Conservation (phyloP, 1,140 invertebrate genomes). For the Nephotettix cincticeps region DNA sequence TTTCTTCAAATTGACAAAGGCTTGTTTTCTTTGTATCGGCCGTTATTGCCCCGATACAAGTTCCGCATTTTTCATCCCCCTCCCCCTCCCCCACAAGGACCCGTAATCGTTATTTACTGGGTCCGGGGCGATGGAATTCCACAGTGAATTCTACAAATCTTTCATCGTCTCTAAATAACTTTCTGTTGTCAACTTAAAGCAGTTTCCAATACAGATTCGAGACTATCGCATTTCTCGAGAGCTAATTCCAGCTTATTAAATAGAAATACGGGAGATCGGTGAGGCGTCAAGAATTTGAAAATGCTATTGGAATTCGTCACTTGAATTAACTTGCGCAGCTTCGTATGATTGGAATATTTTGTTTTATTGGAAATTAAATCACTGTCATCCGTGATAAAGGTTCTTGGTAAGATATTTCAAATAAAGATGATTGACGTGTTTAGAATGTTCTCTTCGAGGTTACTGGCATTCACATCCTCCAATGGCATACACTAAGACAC, state of each 20-base stretch:
- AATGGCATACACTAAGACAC: no score
- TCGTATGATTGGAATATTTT: no score
- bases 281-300: no score
- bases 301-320: no score
- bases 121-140: not conserved
- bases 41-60: constrained; percentile 2
- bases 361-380: no score
- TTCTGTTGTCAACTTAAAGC: constrained; percentile 7
- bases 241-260: not conserved
- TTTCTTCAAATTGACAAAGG: constrained; percentile 13
- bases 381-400: no score
- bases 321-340: no score
- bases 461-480: no score
- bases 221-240: not conserved
- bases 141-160: constrained; percentile 15
- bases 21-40: constrained; percentile 16
- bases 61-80: not conserved
- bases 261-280: no score
- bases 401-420: no score
- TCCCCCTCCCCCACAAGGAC: not conserved
- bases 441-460: no score
- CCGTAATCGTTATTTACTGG: constrained; percentile 9
- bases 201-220: not conserved
- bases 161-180: constrained; percentile 13
- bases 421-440: no score